A percentile compares a stretch with the other conserved stretches of the same genome.
Conservation (phyloP, 2,113 vertebrate genomes). For the Podarcis raffonei region DNA sequence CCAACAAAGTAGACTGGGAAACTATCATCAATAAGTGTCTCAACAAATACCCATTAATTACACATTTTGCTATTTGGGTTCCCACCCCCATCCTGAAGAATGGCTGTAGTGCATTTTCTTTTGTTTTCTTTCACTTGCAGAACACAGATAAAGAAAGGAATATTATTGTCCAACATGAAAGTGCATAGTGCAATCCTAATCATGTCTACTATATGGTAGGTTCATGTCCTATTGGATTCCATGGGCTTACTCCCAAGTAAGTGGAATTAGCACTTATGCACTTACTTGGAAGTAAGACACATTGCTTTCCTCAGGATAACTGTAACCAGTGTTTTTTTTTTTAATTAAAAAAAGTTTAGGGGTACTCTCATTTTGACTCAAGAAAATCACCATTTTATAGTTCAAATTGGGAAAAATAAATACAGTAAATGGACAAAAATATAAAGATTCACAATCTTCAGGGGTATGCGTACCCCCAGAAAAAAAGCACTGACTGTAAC, state of each 20-base stretch:
- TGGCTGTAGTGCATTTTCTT: neutral
- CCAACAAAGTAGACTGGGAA: neutral
- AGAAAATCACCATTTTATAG: too few relatives aligned
- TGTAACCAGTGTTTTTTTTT: neutral
- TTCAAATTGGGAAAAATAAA: too few relatives aligned
- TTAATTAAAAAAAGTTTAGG: too few relatives aligned
- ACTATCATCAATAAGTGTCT: neutral
- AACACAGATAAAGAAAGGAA: neutral
- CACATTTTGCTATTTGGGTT: neutral
- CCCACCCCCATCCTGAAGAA: neutral
- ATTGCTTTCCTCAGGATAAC: neutral
- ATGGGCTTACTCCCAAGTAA: too few relatives aligned
- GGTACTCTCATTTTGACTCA: too few relatives aligned
- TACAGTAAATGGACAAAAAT: too few relatives aligned
- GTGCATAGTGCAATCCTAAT: neutral
- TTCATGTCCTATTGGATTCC: too few relatives aligned
- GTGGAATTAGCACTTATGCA: too few relatives aligned
- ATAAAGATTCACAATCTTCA: too few relatives aligned
- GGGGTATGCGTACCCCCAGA: too few relatives aligned
- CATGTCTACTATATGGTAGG: too few relatives aligned
- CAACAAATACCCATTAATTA: neutral
- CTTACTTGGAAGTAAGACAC: neutral
- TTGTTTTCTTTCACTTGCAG: neutral
- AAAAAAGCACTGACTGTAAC: too few relatives aligned
- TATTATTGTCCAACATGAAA: neutral